Evolutionary conservation across 2,797 vertebrate species (phyloP), one percentile per base, ranked within the genome.

Genomic region (Pseudochirops corinnae): DNA sequence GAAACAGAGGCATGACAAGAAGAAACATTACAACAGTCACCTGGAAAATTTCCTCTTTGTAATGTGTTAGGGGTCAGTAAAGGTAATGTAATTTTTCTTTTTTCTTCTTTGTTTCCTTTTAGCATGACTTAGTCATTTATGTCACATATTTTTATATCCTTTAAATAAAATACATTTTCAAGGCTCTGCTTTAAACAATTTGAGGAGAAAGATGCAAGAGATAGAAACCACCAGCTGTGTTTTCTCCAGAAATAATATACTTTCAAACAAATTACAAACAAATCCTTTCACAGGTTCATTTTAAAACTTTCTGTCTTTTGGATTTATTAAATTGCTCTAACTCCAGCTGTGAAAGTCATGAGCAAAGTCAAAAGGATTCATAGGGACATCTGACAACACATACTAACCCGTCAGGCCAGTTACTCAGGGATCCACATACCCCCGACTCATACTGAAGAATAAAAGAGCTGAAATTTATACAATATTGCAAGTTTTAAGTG

Each of bases 261-360:
- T 97, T 98, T 97, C 96, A 98, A 95, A 90, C 82, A 98, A 97
- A 98, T 97, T 97, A 92, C 94, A 97, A 97, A 95, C 93, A 96
- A 97, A 95, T 46, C 90, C 52, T 94, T 67, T 98, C 97, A 97
- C 95, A 97, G 97, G 94, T 97, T 98, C 95, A 97, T 98, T 98
- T 97, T 93, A 98, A 95, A 91, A 2, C 24, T 97, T 96, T 98
- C 96, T 97, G 93, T 97, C 82, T 39, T 92, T 97, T 60, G 58
- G 92, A 97, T 98, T 98, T 97, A 98, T 98, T 97, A 97, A 97
- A 97, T 52, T 94, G 93, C 55, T 98, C 96, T 94, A 97, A 96
- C 67, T 93, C 93, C 94, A 92, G 94, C 93, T 97, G 92, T 96
- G 92, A 97, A 96, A 98, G 95, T 96, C 96, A 91, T 53, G 60